Base-by-base conservation (phyloP, 2,797 vertebrate species). In the Odontamblyopus rebecca region DNA sequence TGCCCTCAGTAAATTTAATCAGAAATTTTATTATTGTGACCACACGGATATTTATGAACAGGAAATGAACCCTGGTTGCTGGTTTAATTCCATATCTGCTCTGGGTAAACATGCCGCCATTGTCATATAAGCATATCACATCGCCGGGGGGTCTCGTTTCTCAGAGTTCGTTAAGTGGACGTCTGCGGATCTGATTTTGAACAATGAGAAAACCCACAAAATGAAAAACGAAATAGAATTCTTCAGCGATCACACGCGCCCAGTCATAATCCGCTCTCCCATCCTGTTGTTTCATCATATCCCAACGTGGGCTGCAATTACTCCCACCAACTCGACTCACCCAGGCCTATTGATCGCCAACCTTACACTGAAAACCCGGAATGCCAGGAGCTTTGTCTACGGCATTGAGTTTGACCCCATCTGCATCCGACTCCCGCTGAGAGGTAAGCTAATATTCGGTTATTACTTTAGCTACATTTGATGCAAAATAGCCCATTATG, bases 391-490 rank as follows among this genome's bases (percentile, higher is more conserved):
- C 79, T 75, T 71, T 67, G 73, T 82, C 76, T 82, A 72, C 68
- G 69, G 74, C 74, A 32, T 78, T 48, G 69, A 72, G 70, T 80
- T 15, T 84, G 84, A 85, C 83, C 85, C 67, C 69, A 35, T 79
- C 81, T 76, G 44, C 79, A 68, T 61, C 51, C 23, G 70, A 51
- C 70, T 73, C 84, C 77, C 32, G 83, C 79, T 74, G 84, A 84
- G 86, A 77, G 79, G 69, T 75, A 71, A 85, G 84, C 84, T 85
- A 86, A 88, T 88, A 83, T 89, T 82, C 83, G 77, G 72, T 89
- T 88, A 90, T 88, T 88, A 79, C 80, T 82, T 85, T 71, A 84
- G 81, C 70, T 71, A 68, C 63, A 70, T 68, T 85, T 79, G 79
- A 85, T 81, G 87, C 77, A 86, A 86, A 90, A 79, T 32, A 78